Percentiles rank a stretch among this genome's conserved stretches.
These are phyloP conservation scores for Leistus spinibarbis DNA, from an alignment of 2,888 invertebrate species.

Conservation along the genomic window DNA sequence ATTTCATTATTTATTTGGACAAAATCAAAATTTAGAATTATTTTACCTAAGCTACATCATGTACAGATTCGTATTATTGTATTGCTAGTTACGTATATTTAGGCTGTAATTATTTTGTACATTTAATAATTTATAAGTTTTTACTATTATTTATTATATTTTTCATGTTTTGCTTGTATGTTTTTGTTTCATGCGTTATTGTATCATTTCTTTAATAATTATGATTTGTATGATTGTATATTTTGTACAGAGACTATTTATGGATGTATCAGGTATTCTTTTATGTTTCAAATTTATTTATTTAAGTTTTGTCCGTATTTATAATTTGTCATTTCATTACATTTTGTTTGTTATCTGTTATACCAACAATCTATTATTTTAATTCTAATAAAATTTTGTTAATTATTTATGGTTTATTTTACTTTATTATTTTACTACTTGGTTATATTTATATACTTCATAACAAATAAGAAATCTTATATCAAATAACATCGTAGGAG, in stretches of 20 bases:
- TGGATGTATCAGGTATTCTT: background rate
- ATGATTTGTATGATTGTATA: background rate
- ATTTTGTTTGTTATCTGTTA: slow-evolving; percentile 35
- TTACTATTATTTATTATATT: slow-evolving; percentile 38
- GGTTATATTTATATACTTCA: too few relatives aligned
- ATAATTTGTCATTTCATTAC: slow-evolving; percentile 32
- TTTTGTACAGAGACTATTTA: background rate
- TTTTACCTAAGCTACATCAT: background rate
- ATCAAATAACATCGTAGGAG: too few relatives aligned
- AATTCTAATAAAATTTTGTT: slow-evolving; percentile 50
- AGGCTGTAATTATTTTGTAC: background rate
- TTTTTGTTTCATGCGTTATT: background rate
- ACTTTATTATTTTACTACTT: slow-evolving; percentile 63
- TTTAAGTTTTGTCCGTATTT: slow-evolving; percentile 28
- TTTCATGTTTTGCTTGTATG: background rate
- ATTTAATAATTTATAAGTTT: slow-evolving; percentile 41
- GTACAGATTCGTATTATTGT: background rate
- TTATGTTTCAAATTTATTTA: slow-evolving; percentile 22
- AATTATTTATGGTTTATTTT: slow-evolving; percentile 65
- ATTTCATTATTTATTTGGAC: background rate
- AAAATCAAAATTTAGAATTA: background rate
- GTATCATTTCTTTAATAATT: background rate
- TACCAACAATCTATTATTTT: slow-evolving; percentile 48
- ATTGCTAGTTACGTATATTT: background rate
- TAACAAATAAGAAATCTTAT: too few relatives aligned